phyloP scores from a whole-genome alignment of 1,140 invertebrate genomes.

The Plodia interpunctella region DNA sequence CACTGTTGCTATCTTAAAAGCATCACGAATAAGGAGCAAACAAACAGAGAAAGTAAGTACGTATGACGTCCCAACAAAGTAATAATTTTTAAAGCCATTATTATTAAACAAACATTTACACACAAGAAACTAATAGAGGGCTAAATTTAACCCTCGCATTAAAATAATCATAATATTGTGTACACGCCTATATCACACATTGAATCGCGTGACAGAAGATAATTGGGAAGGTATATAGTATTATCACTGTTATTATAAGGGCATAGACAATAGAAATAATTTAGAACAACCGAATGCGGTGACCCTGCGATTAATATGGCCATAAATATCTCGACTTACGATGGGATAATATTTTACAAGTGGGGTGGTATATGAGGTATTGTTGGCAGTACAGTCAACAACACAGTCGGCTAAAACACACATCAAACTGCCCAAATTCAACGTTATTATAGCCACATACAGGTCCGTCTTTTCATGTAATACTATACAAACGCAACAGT shows the following conservation, averaged over 20 bases:
- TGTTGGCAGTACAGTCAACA: not conserved
- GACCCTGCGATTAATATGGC: constrained; percentile 40
- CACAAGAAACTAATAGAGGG: too few relatives aligned
- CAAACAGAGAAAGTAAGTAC: too few relatives aligned
- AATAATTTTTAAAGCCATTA: too few relatives aligned
- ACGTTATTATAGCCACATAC: not conserved
- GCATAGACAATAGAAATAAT: constrained; percentile 41
- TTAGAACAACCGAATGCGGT: constrained; percentile 35
- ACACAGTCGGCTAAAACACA: too few relatives aligned
- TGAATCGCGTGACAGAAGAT: not conserved
- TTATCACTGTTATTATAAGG: constrained; percentile 29
- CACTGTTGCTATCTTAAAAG: too few relatives aligned
- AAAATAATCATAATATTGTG: too few relatives aligned
- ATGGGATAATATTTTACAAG: constrained; percentile 7
- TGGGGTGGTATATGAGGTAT: constrained; percentile 9
- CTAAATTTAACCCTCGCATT: too few relatives aligned
- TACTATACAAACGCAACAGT: not conserved
- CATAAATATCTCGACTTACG: constrained; percentile 38
- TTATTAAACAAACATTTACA: too few relatives aligned
- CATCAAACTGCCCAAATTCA: not conserved
- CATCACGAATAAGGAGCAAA: too few relatives aligned
- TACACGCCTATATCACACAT: not conserved
- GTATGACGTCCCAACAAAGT: too few relatives aligned
- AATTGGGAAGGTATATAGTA: not conserved
- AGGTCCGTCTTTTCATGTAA: too few relatives aligned